phyloP scores from a whole-genome alignment of 2,888 invertebrate genomes.

The Argyresthia albistria region DNA sequence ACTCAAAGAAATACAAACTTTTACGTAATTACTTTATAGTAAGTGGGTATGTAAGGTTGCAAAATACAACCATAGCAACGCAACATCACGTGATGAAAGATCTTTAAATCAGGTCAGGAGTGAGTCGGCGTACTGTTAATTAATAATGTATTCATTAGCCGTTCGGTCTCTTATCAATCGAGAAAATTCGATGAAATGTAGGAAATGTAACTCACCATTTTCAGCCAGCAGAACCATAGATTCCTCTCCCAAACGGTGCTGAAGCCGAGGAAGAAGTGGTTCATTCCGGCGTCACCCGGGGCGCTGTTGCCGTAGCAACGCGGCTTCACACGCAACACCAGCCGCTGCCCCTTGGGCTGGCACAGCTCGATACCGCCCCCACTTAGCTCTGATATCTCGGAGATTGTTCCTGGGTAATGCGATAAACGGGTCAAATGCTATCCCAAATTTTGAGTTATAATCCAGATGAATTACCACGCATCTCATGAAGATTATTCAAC shows the following conservation, averaged over 20 bases:
- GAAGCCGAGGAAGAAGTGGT: conserved; percentile 77
- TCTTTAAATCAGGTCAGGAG: too few relatives aligned
- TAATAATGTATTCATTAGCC: too few relatives aligned
- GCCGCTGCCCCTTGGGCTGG: conserved; percentile 52
- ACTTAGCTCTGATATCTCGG: conserved; percentile 56
- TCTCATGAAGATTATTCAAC: too few relatives aligned
- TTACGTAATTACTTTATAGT: too few relatives aligned
- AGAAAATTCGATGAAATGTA: background rate
- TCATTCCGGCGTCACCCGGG: conserved; percentile 35
- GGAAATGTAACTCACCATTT: conserved; percentile 58
- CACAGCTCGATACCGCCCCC: conserved; percentile 57
- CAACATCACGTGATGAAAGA: too few relatives aligned
- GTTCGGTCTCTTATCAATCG: background rate
- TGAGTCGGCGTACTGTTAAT: too few relatives aligned
- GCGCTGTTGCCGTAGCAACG: conserved; percentile 43
- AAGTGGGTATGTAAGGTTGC: too few relatives aligned
- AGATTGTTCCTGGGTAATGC: conserved; percentile 31
- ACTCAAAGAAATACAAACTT: too few relatives aligned
- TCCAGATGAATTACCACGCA: too few relatives aligned
- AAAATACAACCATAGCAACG: too few relatives aligned
- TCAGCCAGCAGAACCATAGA: conserved; percentile 77
- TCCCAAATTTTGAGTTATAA: too few relatives aligned
- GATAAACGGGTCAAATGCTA: too few relatives aligned
- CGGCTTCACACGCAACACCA: conserved; percentile 58
- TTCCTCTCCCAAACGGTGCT: conserved; percentile 77